A percentile compares a stretch with the other conserved stretches of the same genome.
Evolutionary conservation across 2,113 vertebrate species (phyloP).

Genomic region (Parus major): DNA sequence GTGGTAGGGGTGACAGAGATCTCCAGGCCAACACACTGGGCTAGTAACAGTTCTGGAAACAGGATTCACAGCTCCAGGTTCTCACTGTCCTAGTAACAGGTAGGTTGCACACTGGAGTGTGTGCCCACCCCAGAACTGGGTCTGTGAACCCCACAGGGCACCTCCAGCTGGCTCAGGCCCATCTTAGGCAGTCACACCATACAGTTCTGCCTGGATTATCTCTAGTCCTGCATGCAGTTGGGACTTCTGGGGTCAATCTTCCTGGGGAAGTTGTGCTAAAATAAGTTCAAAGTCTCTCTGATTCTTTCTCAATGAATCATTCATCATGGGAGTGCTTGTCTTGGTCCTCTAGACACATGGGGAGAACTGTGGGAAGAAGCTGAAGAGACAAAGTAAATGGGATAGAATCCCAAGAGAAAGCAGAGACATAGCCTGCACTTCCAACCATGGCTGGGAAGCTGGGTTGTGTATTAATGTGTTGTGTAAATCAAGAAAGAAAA

Average conservation of each 20-base stretch:
- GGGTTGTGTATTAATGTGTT: background rate
- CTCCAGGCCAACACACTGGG: background rate
- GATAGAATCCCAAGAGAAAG: background rate
- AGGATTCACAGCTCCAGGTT: background rate
- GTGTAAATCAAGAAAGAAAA: background rate
- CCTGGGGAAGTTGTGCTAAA: constrained; percentile 36
- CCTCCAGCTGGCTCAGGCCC: background rate
- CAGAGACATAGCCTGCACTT: background rate
- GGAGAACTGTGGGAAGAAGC: constrained; percentile 23
- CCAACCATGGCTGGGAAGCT: background rate
- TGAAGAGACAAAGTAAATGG: background rate
- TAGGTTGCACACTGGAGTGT: background rate
- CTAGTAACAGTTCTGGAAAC: background rate
- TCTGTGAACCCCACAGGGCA: background rate
- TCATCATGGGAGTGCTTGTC: background rate
- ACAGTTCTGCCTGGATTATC: background rate
- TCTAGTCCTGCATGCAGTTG: background rate
- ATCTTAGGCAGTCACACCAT: accelerated
- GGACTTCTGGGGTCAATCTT: constrained; percentile 30
- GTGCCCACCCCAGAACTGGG: background rate
- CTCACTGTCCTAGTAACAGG: background rate
- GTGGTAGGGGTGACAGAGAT: background rate
- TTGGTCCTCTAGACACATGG: background rate
- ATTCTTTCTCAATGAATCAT: constrained; percentile 46
- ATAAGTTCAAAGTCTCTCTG: constrained; percentile 3